Evolutionary conservation across 2,888 invertebrate species (phyloP).

Genomic region (Anoplius nigerrimus): DNA sequence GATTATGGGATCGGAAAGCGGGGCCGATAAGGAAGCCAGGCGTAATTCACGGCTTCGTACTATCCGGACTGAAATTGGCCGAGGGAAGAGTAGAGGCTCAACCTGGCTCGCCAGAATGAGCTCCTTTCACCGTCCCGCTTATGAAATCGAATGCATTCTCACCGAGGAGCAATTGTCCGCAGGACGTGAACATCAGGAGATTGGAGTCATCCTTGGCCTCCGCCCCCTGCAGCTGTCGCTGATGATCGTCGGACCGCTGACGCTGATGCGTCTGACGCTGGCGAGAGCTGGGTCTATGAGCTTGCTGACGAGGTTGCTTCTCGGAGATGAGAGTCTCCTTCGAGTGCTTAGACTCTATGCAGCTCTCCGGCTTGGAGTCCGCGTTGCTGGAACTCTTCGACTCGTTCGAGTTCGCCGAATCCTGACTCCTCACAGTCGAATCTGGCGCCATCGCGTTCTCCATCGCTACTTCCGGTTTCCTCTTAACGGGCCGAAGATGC

Average conservation of each 20-base stretch:
- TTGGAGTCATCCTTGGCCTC: conserved; percentile 65
- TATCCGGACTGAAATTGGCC: too few species aligned
- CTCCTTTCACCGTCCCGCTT: too few species aligned
- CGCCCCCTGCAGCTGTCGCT: conserved; percentile 28
- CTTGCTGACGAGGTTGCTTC: conserved; percentile 56
- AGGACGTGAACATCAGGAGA: conserved; percentile 70
- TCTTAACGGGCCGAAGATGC: too few species aligned
- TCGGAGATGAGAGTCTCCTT: conserved; percentile 70
- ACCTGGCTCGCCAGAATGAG: too few species aligned
- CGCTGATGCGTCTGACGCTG: conserved; percentile 36
- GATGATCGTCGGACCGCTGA: conserved; percentile 35
- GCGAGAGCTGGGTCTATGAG: conserved; percentile 37
- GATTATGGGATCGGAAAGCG: too few species aligned
- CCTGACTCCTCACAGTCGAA: conserved; percentile 71
- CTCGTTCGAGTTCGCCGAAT: conserved; percentile 63
- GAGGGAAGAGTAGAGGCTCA: too few species aligned
- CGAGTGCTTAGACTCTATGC: conserved; percentile 69
- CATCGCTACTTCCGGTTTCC: conserved; percentile 25
- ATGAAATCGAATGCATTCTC: neutral
- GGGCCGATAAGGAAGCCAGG: too few species aligned
- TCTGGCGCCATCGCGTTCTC: conserved; percentile 61
- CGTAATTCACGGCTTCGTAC: too few species aligned
- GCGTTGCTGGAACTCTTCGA: conserved; percentile 61
- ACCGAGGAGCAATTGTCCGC: conserved; percentile 70
- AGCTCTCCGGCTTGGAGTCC: conserved; percentile 68